Evolutionary conservation across 2,797 vertebrate genomes (phyloP), one percentile per base, ranked within the genome.

Genomic region (Harpagifer antarcticus): DNA sequence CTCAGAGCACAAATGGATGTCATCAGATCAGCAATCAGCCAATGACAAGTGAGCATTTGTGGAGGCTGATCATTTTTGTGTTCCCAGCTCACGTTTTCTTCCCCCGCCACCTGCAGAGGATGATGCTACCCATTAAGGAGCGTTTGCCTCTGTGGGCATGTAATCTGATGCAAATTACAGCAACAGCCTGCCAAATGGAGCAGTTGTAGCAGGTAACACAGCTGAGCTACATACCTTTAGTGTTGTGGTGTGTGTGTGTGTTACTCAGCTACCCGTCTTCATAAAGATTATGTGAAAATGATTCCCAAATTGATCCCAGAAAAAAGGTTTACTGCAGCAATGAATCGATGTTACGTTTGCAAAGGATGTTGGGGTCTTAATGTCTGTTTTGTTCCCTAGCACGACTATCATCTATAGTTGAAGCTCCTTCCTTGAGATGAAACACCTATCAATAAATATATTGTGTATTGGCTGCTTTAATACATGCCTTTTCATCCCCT

Each of bases 111-210:
- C 88, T 93, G 91, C 89, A 78, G 81, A 86, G 90, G 85, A 89
- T 87, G 85, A 88, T 85, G 78, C 79, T 83, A 70, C 82, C 86
- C 83, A 91, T 89, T 92, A 89, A 84, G 82, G 78, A 79, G 84
- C 86, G 86, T 88, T 81, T 88, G 72, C 79, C 83, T 88, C 88
- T 74, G 65, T 83, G 81, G 81, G 78, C 81, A 84, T 86, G 89
- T 85, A 89, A 92, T 91, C 87, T 85, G 82, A 91, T 91, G 81
- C 87, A 91, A 86, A 90, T 91, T 86, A 85, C 81, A 82, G 76
- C 66, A 76, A 75, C 84, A 82, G 72, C 81, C 74, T 87, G 88
- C 81, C 89, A 92, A 89, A 86, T 85, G 19, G 68, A 78, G 78
- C 59, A 23, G 54, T 55, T 69, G 72, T 53, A 62, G 79, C 68